A percentile compares a stretch with the other conserved stretches of the same genome.
Evolutionary conservation across 2,888 invertebrate species (phyloP).

Genomic region (Smittia aterrima): DNA sequence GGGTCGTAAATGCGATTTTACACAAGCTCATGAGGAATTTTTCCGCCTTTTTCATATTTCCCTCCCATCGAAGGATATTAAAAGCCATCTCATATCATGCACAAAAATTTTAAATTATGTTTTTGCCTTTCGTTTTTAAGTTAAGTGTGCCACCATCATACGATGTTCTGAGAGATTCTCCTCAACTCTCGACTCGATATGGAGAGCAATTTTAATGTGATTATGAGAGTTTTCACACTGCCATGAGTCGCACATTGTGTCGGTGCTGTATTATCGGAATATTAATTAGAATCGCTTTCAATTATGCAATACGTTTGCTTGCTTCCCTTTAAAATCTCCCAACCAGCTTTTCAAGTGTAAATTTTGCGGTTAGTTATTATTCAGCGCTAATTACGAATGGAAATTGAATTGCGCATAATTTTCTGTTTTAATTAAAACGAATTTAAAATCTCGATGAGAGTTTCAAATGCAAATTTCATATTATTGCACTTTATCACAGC

Average conservation of each 20-base stretch:
- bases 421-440: slow-evolving; percentile 27
- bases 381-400: slow-evolving; percentile 36
- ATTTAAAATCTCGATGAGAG: slow-evolving; percentile 21
- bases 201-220: too few species aligned
- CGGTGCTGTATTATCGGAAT: slow-evolving; percentile 34
- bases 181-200: too few species aligned
- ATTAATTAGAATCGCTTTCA: slow-evolving; percentile 35
- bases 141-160: not conserved
- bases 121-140: too few species aligned
- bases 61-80: not conserved
- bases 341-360: slow-evolving; percentile 10
- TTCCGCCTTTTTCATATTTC: slow-evolving; percentile 1
- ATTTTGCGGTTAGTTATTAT: slow-evolving; percentile 36
- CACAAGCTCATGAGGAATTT: not conserved
- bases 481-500: not conserved
- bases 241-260: too few species aligned
- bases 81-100: not conserved
- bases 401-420: slow-evolving; percentile 28
- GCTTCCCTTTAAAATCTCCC: not conserved
- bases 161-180: too few species aligned
- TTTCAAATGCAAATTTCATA: slow-evolving; percentile 27
- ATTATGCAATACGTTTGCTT: slow-evolving; percentile 27
- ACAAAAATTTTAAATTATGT: not conserved
- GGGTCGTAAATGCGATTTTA: slow-evolving; percentile 16
- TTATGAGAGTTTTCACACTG: too few species aligned